Base-by-base conservation (phyloP, 2,888 invertebrate genomes). In the Patella ulyssiponensis region DNA sequence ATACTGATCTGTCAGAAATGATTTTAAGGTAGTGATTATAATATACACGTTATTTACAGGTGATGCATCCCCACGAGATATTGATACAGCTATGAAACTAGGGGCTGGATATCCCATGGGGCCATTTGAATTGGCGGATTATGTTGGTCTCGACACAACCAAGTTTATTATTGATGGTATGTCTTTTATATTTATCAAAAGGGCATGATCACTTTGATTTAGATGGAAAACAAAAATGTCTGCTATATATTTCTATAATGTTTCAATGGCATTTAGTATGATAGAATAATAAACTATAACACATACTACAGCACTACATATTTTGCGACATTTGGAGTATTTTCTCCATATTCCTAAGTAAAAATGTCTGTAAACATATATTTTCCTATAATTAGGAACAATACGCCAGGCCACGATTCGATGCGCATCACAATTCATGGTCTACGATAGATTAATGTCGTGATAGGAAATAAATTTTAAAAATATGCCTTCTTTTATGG, bases 81-180 rank as follows among this genome's bases (percentile, higher is more conserved):
- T 97, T 78, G 97, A 97, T 88, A 94, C 93, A 14, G 97, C 96
- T 0, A 97, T 97, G 97, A 97, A 96, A 91, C 92, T 97, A 1
- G 97, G 97, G 9, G 96, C 96, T 17, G 91, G 92, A 2, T 88
- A 96, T 91, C 97, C 97, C 7, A 97, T 97, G 97, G 97, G 97
- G 4, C 97, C 97, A 0, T 93, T 97, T 81, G 96, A 97, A 91
- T 92, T 97, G 75, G 92, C 94, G 1, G 97, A 97, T 92, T 96
- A 95, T 91, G 95, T 96, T 0, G 97, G 97, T 0, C 92, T 95
- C 17, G 97, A 97, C 90, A 96, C 96, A 7, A 94, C 94, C 78
- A 93, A 94, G 87, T 95, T 94, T 87, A 96, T 96, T 87, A 89
- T 95, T n/a, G 94, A 95, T 86, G 96, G 94, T 93, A 89, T 88